These are phyloP conservation scores for Nerophis lumbriciformis DNA, from an alignment of 2,113 vertebrate species.

Conservation along the genomic window DNA sequence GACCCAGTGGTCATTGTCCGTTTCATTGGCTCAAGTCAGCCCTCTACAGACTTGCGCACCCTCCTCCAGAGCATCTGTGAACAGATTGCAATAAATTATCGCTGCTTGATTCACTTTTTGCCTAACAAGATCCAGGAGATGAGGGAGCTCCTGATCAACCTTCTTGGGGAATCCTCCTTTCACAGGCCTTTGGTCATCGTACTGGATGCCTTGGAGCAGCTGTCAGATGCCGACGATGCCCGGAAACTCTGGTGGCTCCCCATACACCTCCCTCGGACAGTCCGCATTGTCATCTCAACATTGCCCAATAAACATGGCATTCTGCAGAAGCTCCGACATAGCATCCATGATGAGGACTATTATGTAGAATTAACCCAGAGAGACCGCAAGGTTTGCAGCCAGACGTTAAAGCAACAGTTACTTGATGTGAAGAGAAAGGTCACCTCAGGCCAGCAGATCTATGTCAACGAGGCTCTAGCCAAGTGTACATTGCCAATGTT, in stretches of 20 bases:
- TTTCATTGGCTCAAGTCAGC: conserved; percentile 87
- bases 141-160: conserved; percentile 88
- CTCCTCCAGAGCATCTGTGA: conserved; percentile 95
- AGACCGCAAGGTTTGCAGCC: conserved; percentile 94
- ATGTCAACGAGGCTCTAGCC: conserved; percentile 93
- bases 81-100: conserved; percentile 92
- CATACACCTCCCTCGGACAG: conserved; percentile 86
- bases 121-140: conserved; percentile 97
- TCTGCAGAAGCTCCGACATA: conserved; percentile 89
- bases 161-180: conserved; percentile 89
- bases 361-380: conserved; percentile 87
- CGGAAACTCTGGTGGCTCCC: conserved; percentile 98
- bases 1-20: conserved; percentile 91
- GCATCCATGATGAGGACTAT: conserved; percentile 86
- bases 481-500: conserved; percentile 98
- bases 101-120: conserved; percentile 89
- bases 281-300: conserved; percentile 90
- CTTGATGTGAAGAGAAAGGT: conserved; percentile 91
- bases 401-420: conserved; percentile 94
- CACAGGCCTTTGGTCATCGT: conserved; percentile 90
- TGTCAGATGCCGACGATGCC: conserved; percentile 87
- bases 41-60: conserved; percentile 83
- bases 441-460: conserved; percentile 97
- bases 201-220: conserved; percentile 90
- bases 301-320: conserved; percentile 96